phyloP scores from a whole-genome alignment of 2,888 invertebrate genomes.

The Apamea anceps region DNA sequence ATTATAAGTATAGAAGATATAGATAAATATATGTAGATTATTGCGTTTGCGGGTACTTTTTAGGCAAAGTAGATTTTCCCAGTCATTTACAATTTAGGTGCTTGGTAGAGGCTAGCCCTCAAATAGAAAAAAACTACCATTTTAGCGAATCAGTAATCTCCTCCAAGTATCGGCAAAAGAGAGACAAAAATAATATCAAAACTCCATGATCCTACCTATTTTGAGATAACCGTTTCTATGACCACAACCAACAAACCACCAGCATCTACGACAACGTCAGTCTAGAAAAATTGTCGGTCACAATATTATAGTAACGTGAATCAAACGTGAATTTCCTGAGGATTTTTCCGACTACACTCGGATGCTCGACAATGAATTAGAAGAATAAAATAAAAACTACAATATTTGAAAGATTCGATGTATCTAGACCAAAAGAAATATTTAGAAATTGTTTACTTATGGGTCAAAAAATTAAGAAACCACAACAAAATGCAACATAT shows the following conservation, averaged over 20 bases:
- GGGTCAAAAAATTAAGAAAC: slow-evolving; percentile 14
- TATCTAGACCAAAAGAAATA: slow-evolving; percentile 9
- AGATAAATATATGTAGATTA: too few relatives aligned
- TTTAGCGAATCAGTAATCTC: neutral
- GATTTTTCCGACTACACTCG: neutral
- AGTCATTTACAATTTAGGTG: neutral
- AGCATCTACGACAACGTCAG: neutral
- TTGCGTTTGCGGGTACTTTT: too few relatives aligned
- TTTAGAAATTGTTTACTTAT: slow-evolving; percentile 5
- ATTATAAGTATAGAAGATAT: too few relatives aligned
- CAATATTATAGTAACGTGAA: neutral
- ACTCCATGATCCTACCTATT: neutral
- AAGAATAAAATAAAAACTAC: neutral
- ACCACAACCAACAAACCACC: neutral
- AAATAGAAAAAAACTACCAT: neutral
- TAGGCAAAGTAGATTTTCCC: too few relatives aligned
- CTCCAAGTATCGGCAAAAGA: neutral
- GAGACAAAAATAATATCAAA: neutral
- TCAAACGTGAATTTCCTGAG: neutral
- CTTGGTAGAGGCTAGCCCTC: neutral
- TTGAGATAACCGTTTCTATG: neutral
- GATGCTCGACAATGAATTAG: neutral
- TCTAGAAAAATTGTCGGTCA: neutral
- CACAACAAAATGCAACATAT: neutral
- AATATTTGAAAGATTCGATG: slow-evolving; percentile 16